Conservation (phyloP, 2,797 vertebrate species). For the Crenuchus spilurus region DNA sequence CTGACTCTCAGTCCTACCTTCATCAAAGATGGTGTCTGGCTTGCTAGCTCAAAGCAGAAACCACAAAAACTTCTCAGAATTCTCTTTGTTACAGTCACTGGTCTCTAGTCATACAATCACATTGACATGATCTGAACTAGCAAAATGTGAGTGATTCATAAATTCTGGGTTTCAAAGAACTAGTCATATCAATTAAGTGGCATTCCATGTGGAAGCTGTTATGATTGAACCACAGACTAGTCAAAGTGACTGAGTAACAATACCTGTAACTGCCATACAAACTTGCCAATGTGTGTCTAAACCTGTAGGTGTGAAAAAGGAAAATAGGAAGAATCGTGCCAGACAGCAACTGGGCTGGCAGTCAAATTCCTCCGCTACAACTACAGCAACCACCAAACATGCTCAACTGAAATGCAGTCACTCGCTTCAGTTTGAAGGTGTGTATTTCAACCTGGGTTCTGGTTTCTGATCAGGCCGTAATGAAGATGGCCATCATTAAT, state of each 20-base stretch:
- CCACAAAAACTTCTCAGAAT: background rate
- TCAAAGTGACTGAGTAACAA: background rate
- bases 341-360: background rate
- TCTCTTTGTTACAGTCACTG: background rate
- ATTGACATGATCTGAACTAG: too few relatives aligned
- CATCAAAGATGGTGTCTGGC: too few relatives aligned
- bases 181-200: too few relatives aligned
- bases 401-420: background rate
- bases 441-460: conserved; percentile 43
- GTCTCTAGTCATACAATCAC: too few relatives aligned
- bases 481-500: conserved; percentile 62
- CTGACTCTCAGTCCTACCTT: too few relatives aligned
- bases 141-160: too few relatives aligned
- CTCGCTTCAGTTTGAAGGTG: conserved; percentile 39
- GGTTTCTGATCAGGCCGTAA: conserved; percentile 50
- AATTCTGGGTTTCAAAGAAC: too few relatives aligned
- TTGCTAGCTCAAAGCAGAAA: background rate
- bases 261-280: background rate
- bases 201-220: too few relatives aligned
- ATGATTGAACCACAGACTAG: background rate
- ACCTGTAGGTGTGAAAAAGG: background rate
- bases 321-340: background rate
- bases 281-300: background rate
- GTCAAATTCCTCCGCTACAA: conserved; percentile 5
- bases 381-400: conserved; percentile 5